These are phyloP conservation scores for Ennomos fuscantarius DNA, from an alignment of 2,888 invertebrate species.

Conservation along the genomic window DNA sequence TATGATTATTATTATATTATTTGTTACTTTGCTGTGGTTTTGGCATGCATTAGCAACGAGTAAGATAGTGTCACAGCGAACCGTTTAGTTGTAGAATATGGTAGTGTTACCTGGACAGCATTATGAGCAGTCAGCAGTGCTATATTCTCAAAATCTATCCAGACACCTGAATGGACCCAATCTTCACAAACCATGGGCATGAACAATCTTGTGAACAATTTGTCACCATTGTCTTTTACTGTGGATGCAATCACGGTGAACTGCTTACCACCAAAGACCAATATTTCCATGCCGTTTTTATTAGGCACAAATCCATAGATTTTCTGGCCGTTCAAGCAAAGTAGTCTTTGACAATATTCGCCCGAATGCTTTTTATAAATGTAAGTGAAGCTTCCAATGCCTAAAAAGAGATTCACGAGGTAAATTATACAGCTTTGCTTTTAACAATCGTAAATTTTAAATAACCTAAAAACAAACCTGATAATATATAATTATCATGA, in stretches of 20 bases:
- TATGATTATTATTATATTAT: too few species aligned
- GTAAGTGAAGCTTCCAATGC: conserved; percentile 79
- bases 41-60: too few species aligned
- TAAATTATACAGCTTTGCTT: not conserved
- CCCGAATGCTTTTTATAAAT: conserved; percentile 55
- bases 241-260: conserved; percentile 59
- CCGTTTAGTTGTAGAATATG: not conserved
- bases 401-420: conserved; percentile 58
- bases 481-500: conserved; percentile 65
- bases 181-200: conserved; percentile 77
- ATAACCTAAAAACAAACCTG: conserved; percentile 67
- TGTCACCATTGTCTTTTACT: conserved; percentile 28
- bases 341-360: conserved; percentile 48
- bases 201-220: conserved; percentile 42
- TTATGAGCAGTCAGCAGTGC: conserved; percentile 88
- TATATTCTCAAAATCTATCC: conserved; percentile 74
- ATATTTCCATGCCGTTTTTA: conserved; percentile 54
- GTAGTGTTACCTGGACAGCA: conserved; percentile 78
- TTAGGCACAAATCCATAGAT: conserved; percentile 83
- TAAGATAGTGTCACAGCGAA: too few species aligned
- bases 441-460: too few species aligned
- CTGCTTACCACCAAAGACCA: conserved; percentile 85
- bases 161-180: conserved; percentile 87
- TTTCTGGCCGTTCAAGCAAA: conserved; percentile 77
- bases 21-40: not conserved